phyloP scores from a whole-genome alignment of 2,797 vertebrate species.

The Sebastes itinus region DNA sequence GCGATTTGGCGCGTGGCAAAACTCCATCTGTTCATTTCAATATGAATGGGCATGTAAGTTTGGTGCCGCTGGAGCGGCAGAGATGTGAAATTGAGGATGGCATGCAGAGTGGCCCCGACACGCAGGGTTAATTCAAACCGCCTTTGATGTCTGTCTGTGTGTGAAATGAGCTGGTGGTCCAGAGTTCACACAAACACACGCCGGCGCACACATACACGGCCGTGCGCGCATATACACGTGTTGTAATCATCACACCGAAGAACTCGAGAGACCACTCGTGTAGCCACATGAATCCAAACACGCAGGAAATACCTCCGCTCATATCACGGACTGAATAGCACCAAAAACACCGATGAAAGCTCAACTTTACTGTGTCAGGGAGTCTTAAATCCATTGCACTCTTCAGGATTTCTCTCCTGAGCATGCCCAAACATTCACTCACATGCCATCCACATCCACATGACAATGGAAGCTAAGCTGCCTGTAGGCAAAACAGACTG shows the following conservation, averaged over 20 bases:
- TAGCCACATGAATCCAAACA: conserved; percentile 14
- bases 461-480: conserved; percentile 72
- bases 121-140: conserved; percentile 80
- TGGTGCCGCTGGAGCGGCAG: conserved; percentile 68
- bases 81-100: conserved; percentile 81
- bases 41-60: conserved; percentile 81
- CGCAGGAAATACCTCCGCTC: conserved; percentile 20
- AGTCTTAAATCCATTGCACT: conserved; percentile 54
- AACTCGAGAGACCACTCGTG: conserved; percentile 22
- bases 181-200: conserved; percentile 63
- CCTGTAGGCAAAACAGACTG: conserved; percentile 63
- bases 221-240: background rate
- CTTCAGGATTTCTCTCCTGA: conserved; percentile 60
- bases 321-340: background rate
- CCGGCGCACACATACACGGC: conserved; percentile 9
- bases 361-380: conserved; percentile 35
- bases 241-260: conserved; percentile 11
- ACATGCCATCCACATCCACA: conserved; percentile 59
- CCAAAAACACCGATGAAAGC: conserved; percentile 33
- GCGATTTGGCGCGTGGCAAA: conserved; percentile 63
- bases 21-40: conserved; percentile 82
- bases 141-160: conserved; percentile 85
- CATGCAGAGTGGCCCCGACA: conserved; percentile 73
- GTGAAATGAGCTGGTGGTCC: conserved; percentile 84
- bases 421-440: conserved; percentile 57